A percentile compares a stretch with the other conserved stretches of the same genome.
These are phyloP conservation scores for Girardinichthys multiradiatus DNA, from an alignment of 2,113 vertebrate species.

Conservation along the genomic window DNA sequence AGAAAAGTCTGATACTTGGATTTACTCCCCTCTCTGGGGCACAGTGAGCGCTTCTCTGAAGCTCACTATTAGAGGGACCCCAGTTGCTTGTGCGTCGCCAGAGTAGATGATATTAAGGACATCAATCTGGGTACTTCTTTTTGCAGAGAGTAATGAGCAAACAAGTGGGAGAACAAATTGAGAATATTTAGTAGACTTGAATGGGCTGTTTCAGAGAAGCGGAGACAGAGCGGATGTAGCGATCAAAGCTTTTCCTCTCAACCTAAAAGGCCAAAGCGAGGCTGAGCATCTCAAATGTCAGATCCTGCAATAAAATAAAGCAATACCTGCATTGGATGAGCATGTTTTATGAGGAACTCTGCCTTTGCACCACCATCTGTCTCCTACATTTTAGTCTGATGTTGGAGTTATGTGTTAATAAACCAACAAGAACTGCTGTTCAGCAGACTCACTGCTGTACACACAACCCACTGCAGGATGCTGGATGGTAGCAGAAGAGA, in stretches of 20 bases:
- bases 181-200: slow-evolving; percentile 61
- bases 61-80: slow-evolving; percentile 70
- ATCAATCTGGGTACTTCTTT: slow-evolving; percentile 72
- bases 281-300: slow-evolving; percentile 21
- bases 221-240: slow-evolving; percentile 14
- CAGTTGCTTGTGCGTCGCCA: slow-evolving; percentile 56
- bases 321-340: slow-evolving; percentile 15
- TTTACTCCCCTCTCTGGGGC: slow-evolving; percentile 74
- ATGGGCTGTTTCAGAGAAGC: slow-evolving; percentile 46
- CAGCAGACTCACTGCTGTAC: slow-evolving; percentile 55
- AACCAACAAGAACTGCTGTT: slow-evolving; percentile 59
- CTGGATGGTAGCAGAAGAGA: slow-evolving; percentile 71
- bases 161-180: slow-evolving; percentile 66
- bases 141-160: slow-evolving; percentile 67
- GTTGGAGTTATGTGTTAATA: slow-evolving; percentile 67
- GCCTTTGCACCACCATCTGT: slow-evolving; percentile 58
- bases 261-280: slow-evolving; percentile 27
- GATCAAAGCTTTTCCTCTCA: slow-evolving; percentile 32
- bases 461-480: slow-evolving; percentile 62
- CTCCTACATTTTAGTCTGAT: slow-evolving; percentile 47
- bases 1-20: slow-evolving; percentile 77
- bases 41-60: slow-evolving; percentile 69
- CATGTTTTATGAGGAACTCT: slow-evolving; percentile 50
- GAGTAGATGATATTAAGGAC: slow-evolving; percentile 75
- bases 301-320: slow-evolving; percentile 24